A percentile compares a stretch with the other conserved stretches of the same genome.
Conservation (phyloP, 2,888 invertebrate genomes). For the Cancer borealis region DNA sequence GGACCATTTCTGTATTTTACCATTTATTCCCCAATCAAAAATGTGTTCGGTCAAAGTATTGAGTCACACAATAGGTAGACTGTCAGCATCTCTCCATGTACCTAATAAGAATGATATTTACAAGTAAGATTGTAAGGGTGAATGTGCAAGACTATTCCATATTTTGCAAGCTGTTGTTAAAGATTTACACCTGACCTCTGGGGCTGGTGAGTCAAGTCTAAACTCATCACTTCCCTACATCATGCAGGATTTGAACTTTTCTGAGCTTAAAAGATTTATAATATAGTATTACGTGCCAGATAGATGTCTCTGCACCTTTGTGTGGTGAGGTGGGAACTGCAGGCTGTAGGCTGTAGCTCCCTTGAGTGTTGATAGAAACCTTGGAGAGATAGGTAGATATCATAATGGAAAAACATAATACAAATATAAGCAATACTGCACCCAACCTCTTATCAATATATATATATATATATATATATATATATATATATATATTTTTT, state of each 20-base stretch:
- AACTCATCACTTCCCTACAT: background rate
- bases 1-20: conserved; percentile 62
- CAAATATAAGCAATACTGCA: conserved; percentile 32
- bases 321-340: background rate
- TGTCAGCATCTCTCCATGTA: conserved; percentile 59
- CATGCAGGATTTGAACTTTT: conserved; percentile 22
- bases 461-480: background rate
- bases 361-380: background rate
- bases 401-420: background rate
- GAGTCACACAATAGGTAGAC: conserved; percentile 7
- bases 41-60: conserved; percentile 41
- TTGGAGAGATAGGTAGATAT: background rate
- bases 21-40: conserved; percentile 39
- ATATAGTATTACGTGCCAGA: background rate
- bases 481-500: background rate
- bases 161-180: conserved; percentile 69
- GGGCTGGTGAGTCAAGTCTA: conserved; percentile 52
- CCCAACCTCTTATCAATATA: background rate
- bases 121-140: conserved; percentile 44
- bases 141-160: conserved; percentile 59
- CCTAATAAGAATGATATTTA: conserved; percentile 64
- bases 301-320: conserved; percentile 6
- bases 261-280: conserved; percentile 28
- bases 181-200: conserved; percentile 63
- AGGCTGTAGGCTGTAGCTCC: background rate